Evolutionary conservation across 2,888 invertebrate genomes (phyloP), one percentile per base, ranked within the genome.

Genomic region (Subacronicta megacephala): DNA sequence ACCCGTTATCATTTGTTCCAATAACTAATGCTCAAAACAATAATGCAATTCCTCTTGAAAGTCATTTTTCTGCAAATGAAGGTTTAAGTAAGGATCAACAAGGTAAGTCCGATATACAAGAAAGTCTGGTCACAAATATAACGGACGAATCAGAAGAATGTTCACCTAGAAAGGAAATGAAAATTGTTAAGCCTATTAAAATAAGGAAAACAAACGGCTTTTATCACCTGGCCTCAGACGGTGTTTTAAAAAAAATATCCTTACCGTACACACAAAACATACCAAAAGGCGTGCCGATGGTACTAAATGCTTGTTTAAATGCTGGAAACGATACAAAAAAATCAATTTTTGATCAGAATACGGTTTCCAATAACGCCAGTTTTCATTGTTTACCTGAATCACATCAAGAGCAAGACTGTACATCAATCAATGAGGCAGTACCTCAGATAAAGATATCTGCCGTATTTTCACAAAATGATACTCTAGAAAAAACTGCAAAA

Each of bases 1-100:
- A 92, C 65, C 93, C 93, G 9, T 65, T 92, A 56, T 83, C 83
- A 31, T 93, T 87, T 75, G 83, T 93, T 66, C 83, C 88, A 15
- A 33, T 68, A 45, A 65, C 63, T 46, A 64, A 41, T 37, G 41
- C 46, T 46, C 47, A 31, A 63, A 64, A 33, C 7, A 58, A 51
- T 16, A 62, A 72, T 52, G 64, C 74, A 40, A 54, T 81, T 53
- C 72, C 76, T 44, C 51, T 81, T 54, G 80, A 75, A 55, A 59
- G 35, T 16, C 62, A 66, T 65, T 53, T 49, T 17, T 7, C 2
- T 29, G 20, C 33, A 6, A 53, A 54, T 42, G 40, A 57, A 12
- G 41, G 43, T 18, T 7, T 33, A 29, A 42, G 20, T 53, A 38
- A 40, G 35, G 42, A 53, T 7, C 42, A 58, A 16, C n/a, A 44